These are phyloP conservation scores for Volucella bombylans DNA, from an alignment of 2,888 invertebrate genomes.

Conservation along the genomic window DNA sequence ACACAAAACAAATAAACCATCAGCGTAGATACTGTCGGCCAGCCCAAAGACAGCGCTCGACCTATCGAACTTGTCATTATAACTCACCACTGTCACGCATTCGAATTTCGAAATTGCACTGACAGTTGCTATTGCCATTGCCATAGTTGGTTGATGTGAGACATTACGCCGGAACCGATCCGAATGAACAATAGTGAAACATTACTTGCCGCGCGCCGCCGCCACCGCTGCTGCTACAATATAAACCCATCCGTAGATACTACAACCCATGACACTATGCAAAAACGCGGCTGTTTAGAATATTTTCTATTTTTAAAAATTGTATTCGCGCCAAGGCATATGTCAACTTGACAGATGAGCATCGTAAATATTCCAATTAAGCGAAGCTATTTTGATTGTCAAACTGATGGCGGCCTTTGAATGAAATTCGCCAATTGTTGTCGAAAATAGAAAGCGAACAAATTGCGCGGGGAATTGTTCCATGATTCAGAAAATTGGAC, in stretches of 20 bases:
- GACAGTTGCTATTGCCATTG: conserved; percentile 43
- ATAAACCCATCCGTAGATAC: no score
- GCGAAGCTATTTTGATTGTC: conserved; percentile 63
- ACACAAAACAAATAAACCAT: conserved; percentile 26
- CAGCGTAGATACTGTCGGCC: background rate
- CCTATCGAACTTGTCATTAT: conserved; percentile 69
- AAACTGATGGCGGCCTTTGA: conserved; percentile 61
- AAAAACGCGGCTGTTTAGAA: conserved; percentile 50
- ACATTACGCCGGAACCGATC: conserved; percentile 14
- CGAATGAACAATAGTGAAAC: conserved; percentile 42
- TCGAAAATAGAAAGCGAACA: background rate
- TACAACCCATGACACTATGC: conserved; percentile 5
- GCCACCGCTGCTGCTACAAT: no score
- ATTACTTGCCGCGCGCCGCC: background rate
- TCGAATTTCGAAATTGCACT: conserved; percentile 23
- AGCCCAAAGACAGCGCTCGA: conserved; percentile 1
- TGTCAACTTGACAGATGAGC: conserved; percentile 69
- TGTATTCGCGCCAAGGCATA: conserved; percentile 56
- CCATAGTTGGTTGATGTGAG: background rate
- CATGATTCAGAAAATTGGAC: conserved; percentile 65
- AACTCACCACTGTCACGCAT: conserved; percentile 53
- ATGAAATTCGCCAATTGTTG: conserved; percentile 67
- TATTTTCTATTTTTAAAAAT: conserved; percentile 62
- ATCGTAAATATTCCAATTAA: conserved; percentile 74
- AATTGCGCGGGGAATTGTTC: conserved; percentile 32